Conservation (phyloP, 2,888 invertebrate species). For the Frankliniella intonsa region DNA sequence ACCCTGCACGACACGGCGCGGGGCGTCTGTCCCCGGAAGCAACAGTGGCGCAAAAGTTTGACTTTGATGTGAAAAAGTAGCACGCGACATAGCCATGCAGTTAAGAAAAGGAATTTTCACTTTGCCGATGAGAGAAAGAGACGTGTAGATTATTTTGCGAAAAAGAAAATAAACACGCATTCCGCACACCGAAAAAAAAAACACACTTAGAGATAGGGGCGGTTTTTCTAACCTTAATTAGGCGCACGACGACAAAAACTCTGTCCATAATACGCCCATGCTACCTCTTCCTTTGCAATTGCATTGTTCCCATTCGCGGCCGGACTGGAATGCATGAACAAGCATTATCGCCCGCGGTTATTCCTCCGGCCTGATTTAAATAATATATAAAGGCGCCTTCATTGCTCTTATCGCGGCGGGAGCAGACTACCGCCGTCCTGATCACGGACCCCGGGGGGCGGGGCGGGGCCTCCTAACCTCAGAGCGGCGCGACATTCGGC, state of each 20-base stretch:
- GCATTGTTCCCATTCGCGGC: neutral
- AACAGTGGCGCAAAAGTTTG: too few species aligned
- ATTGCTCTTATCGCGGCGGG: neutral
- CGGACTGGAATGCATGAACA: neutral
- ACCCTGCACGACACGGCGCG: neutral
- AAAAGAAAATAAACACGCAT: too few species aligned
- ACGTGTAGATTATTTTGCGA: too few species aligned
- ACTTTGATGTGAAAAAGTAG: too few species aligned
- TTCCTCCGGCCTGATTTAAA: neutral
- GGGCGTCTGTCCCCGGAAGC: neutral
- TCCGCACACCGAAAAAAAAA: too few species aligned
- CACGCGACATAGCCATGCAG: too few species aligned
- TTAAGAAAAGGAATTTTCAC: too few species aligned
- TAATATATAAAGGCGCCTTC: neutral
- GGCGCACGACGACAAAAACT: neutral
- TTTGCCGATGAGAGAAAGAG: too few species aligned
- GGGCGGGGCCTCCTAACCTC: neutral
- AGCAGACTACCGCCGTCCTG: neutral
- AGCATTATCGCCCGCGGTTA: neutral
- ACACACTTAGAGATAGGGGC: too few species aligned
- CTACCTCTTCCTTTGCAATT: too few species aligned
- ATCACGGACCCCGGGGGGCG: too few species aligned
- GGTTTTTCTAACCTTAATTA: neutral
- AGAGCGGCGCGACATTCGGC: too few species aligned
- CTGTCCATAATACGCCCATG: neutral